Evolutionary conservation across 2,113 vertebrate species (phyloP), one percentile per base, ranked within the genome.

Genomic region (Austrofundulus limnaeus): DNA sequence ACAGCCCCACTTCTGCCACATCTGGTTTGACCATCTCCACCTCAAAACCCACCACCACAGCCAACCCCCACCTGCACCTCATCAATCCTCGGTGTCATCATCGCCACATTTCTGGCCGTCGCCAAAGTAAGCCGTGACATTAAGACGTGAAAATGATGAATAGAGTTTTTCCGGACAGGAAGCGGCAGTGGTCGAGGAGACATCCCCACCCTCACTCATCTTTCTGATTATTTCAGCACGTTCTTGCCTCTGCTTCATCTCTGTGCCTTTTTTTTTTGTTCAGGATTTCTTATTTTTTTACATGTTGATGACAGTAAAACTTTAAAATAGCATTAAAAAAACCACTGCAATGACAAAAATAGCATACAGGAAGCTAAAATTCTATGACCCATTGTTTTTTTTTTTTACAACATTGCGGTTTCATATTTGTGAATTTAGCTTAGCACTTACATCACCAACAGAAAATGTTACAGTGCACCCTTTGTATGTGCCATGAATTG

Each of bases 21-120:
- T 91, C 88, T 92, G 91, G 88, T 91, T 91, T 89, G 87, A 88
- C 84, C 92, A 92, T 90, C 88, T 85, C 72, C 60, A 73, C 77
- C 80, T 77, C 70, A 81, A n/a, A n/a, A 78, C 80, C 79, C 80
- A 82, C 71, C 78, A 77, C 76, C 77, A 73, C 77, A 73, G 63
- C 70, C 74, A 75, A 34, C 82, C 86, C 80, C 83, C 56, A 68
- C 80, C 88, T 84, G 77, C 76, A 87, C 80, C 85, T 90, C 90
- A 92, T 92, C 88, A 89, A 90, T 92, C 90, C 79, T 89, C 14
- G 14, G 80, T 91, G 91, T 92, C 86, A 86, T 88, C 87, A 55
- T 88, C 85, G 86, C 88, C 85, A 90, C 87, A 84, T 79, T 89
- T 83, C 75, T 73, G 68, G 78, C 87, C 70, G 80, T 84, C 75